Conservation (phyloP, 2,797 vertebrate species). For the Siniperca undulata region DNA sequence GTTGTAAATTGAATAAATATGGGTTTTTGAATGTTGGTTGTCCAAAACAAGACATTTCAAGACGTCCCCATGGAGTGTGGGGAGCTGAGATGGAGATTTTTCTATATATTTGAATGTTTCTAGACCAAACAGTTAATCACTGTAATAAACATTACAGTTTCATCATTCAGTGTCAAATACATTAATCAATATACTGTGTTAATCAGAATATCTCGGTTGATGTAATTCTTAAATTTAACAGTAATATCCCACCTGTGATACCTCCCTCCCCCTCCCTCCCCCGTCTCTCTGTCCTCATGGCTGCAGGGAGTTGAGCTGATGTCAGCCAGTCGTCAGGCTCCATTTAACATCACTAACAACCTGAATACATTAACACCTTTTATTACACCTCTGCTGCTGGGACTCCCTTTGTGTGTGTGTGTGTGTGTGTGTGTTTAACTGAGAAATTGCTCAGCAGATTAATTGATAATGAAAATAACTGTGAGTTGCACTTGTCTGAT, state of each 20-base stretch:
- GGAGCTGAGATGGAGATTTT: not conserved
- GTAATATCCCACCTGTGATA: not conserved
- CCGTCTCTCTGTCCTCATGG: not conserved
- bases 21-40: not conserved
- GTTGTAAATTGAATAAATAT: not conserved
- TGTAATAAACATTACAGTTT: not conserved
- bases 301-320: constrained; percentile 67
- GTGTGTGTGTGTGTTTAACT: constrained; percentile 19
- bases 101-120: not conserved
- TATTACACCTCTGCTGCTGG: constrained; percentile 39
- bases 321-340: constrained; percentile 74
- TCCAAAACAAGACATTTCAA: not conserved
- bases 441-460: not conserved
- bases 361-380: constrained; percentile 71
- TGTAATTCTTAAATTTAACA: not conserved
- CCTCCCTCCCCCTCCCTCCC: not conserved
- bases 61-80: not conserved
- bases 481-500: constrained; percentile 1
- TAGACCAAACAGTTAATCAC: not conserved
- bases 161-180: not conserved
- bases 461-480: constrained; percentile 13
- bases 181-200: not conserved
- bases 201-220: not conserved
- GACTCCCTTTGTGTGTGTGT: constrained; percentile 12
- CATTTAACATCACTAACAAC: constrained; percentile 80